phyloP scores from a whole-genome alignment of 2,797 vertebrate genomes.

The Chaetophractus vellerosus region DNA sequence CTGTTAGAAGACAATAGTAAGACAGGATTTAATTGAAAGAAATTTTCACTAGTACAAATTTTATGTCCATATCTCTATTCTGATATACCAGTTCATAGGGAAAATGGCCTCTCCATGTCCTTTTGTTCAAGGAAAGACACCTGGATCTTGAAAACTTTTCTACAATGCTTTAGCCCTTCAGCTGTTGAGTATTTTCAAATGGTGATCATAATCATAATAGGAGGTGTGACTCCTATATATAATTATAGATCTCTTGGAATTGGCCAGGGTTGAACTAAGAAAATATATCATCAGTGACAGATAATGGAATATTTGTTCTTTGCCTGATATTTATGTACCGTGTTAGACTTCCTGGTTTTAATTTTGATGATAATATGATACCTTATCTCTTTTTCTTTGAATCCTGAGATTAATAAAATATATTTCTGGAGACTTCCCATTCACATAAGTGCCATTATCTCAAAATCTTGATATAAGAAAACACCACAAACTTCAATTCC shows the following conservation, averaged over 20 bases:
- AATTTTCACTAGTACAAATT: constrained; percentile 1
- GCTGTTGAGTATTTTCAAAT: constrained; percentile 21
- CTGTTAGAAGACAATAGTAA: background rate
- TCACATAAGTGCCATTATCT: constrained; percentile 71
- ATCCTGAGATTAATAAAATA: constrained; percentile 62
- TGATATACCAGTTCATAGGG: background rate
- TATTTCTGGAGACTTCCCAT: constrained; percentile 68
- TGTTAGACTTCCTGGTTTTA: constrained; percentile 50
- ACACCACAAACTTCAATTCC: constrained; percentile 61
- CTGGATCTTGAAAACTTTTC: background rate
- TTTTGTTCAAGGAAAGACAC: background rate
- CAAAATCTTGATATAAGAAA: constrained; percentile 78
- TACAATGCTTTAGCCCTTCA: background rate
- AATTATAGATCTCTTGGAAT: background rate
- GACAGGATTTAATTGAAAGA: constrained; percentile 6
- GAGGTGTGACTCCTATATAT: background rate
- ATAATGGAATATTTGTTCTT: constrained; percentile 52
- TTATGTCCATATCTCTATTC: background rate
- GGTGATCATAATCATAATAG: background rate
- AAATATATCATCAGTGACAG: background rate
- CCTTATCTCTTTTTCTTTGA: constrained; percentile 61
- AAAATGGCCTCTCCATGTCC: background rate
- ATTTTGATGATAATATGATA: constrained; percentile 67
- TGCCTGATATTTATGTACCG: constrained; percentile 30
- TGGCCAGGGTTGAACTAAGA: constrained; percentile 22